Percentiles rank a stretch among this genome's conserved stretches.
Conservation (phyloP, 1,140 invertebrate species). For the Acromyrmex charruanus region DNA sequence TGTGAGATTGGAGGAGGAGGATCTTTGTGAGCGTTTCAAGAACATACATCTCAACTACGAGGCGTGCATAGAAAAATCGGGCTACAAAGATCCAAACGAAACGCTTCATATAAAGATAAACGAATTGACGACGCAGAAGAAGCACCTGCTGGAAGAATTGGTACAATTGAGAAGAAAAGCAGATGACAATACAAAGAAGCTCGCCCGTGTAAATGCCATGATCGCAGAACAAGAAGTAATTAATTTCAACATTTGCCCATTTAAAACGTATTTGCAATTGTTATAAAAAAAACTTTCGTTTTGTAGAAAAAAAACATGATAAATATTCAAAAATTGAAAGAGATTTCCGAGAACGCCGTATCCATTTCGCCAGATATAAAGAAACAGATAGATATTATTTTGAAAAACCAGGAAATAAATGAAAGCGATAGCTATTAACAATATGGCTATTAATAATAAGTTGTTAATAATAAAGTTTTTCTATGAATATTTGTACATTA, state of each 20-base stretch:
- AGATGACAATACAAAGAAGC: slow-evolving; percentile 38
- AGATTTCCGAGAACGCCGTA: slow-evolving; percentile 6
- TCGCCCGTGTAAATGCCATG: slow-evolving; percentile 30
- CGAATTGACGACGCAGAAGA: slow-evolving; percentile 51
- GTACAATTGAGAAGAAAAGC: neutral
- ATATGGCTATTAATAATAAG: neutral
- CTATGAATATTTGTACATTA: slow-evolving; percentile 17
- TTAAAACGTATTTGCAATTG: neutral
- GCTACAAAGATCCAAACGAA: neutral
- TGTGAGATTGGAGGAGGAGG: slow-evolving; percentile 38
- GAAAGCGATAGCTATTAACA: neutral
- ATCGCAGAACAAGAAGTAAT: slow-evolving; percentile 65
- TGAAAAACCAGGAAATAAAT: slow-evolving; percentile 9
- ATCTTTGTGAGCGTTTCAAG: slow-evolving; percentile 47
- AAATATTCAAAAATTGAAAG: slow-evolving; percentile 43
- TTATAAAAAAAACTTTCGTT: slow-evolving; percentile 5
- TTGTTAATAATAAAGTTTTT: neutral
- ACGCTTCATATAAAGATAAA: slow-evolving; percentile 16
- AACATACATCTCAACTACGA: slow-evolving; percentile 47
- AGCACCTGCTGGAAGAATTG: slow-evolving; percentile 58
- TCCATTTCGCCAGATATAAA: slow-evolving; percentile 28
- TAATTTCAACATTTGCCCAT: neutral
- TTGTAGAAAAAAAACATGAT: slow-evolving; percentile 71
- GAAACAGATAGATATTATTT: slow-evolving; percentile 26
- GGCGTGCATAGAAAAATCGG: slow-evolving; percentile 5